Evolutionary conservation across 2,888 invertebrate genomes (phyloP).

Genomic region (Hecatera dysodea): DNA sequence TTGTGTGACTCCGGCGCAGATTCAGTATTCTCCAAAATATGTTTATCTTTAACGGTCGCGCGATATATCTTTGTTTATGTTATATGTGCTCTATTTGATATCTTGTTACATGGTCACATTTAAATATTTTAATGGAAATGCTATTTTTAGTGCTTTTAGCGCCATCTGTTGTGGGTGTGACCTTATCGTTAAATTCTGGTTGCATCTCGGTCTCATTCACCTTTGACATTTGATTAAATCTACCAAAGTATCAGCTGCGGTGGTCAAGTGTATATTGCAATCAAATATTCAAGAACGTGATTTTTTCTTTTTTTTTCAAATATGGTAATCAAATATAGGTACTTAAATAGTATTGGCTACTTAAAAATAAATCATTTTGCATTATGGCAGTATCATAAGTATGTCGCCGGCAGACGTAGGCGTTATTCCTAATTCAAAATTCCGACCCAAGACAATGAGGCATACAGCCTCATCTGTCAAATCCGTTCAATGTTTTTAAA

Average conservation of each 20-base stretch:
- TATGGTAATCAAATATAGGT: background rate
- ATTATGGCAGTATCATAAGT: conserved; percentile 42
- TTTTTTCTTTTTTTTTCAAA: background rate
- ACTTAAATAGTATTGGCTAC: conserved; percentile 15
- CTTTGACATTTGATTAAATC: conserved; percentile 46
- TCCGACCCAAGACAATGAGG: conserved; percentile 74
- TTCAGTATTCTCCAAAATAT: conserved; percentile 63
- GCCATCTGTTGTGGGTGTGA: conserved; percentile 34
- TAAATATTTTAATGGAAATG: conserved; percentile 54
- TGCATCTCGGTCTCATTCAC: conserved; percentile 41
- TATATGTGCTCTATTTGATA: conserved; percentile 62
- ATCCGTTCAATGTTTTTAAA: conserved; percentile 85
- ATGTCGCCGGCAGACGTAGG: conserved; percentile 56
- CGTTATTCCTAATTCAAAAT: conserved; percentile 66
- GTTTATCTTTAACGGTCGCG: conserved; percentile 76
- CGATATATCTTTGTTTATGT: conserved; percentile 67
- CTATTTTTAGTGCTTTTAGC: conserved; percentile 38
- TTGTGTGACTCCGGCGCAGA: conserved; percentile 46
- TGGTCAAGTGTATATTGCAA: background rate
- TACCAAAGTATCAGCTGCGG: background rate
- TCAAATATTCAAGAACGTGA: background rate
- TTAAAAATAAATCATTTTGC: conserved; percentile 30
- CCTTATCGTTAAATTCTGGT: conserved; percentile 24
- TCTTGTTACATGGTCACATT: conserved; percentile 54
- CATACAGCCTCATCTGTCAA: conserved; percentile 85